Base-by-base conservation (phyloP, 2,888 invertebrate species). In the Cecidostiba fungosa region DNA sequence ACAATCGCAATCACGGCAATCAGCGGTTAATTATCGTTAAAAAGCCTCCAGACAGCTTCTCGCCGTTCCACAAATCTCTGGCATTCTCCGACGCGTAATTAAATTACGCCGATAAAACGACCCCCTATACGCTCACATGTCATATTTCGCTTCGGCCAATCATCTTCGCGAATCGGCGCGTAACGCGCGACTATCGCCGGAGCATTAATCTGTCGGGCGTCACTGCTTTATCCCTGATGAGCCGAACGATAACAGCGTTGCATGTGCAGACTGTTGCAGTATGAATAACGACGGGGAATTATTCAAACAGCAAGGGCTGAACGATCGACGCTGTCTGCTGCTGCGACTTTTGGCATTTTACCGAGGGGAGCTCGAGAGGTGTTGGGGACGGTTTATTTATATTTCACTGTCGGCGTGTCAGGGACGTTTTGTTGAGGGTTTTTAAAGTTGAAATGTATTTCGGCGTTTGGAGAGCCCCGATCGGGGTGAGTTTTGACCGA, bases 141-240 rank as follows among this genome's bases (percentile, higher is more conserved):
- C 69, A 66, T 77, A 77, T 82, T 82, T 76, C 72, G 32, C 10
- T 1, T 12, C 14, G 54, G 26, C 47, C 79, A 78, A 84, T 79
- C 66, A 84, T 79, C 74, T 84, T 84, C 14, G 32, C 36, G 29
- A 78, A 50, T 29, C 50, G 59, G 14, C 26, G 14, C 26, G 43
- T 47, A 73, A 62, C 32, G 14, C 50, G 26, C 39, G 10, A 43
- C 43, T 32, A 50, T 19, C 69, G 36, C 77, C 39, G 39, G 32
- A 29, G 62, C 77, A 80, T 80, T 84, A 74, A 84, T 80, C 79
- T 80, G 79, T 79, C 79, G 32, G 59, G 36, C 77, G 73, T 47
- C 84, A 14, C 43, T 79, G 79, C 54, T 50, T 79, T 54, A 69
- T 73, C 73, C 62, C 54, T 3, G 79, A 70, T 54, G 70, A 70